A percentile compares a stretch with the other conserved stretches of the same genome.
Evolutionary conservation across 1,140 invertebrate genomes (phyloP).

Genomic region (Drosophila littoralis): DNA sequence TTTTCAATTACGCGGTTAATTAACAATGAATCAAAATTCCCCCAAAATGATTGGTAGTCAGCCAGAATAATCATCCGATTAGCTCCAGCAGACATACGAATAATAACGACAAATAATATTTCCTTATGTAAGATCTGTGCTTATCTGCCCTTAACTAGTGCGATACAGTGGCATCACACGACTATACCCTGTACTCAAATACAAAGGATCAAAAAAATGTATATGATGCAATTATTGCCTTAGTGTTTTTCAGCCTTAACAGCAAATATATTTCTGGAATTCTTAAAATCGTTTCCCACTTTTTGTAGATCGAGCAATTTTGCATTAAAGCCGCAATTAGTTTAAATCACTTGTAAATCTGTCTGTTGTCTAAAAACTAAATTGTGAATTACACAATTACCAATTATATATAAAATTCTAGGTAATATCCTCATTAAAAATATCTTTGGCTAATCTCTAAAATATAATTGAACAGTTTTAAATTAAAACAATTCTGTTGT

Average conservation of each 20-base stretch:
- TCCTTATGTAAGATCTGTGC: background rate
- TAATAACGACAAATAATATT: background rate
- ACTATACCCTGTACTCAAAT: background rate
- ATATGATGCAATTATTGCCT: background rate
- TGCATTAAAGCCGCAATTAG: too few relatives aligned
- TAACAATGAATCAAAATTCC: background rate
- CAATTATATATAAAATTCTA: too few relatives aligned
- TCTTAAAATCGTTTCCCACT: too few relatives aligned
- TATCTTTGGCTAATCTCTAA: too few relatives aligned
- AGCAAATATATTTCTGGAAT: too few relatives aligned
- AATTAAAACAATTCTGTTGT: too few relatives aligned
- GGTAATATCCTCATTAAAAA: too few relatives aligned
- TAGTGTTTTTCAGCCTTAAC: background rate
- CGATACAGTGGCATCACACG: background rate
- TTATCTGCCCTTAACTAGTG: background rate
- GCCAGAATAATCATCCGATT: background rate
- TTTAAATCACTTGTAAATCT: too few relatives aligned
- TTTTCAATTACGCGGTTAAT: constrained; percentile 1
- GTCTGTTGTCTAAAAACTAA: too few relatives aligned
- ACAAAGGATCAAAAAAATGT: background rate
- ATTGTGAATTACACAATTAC: too few relatives aligned
- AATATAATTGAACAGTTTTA: too few relatives aligned
- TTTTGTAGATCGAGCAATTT: too few relatives aligned
- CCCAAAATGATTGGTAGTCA: background rate
- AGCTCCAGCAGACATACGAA: background rate